phyloP scores from a whole-genome alignment of 2,797 vertebrate genomes.

The Falco biarmicus region DNA sequence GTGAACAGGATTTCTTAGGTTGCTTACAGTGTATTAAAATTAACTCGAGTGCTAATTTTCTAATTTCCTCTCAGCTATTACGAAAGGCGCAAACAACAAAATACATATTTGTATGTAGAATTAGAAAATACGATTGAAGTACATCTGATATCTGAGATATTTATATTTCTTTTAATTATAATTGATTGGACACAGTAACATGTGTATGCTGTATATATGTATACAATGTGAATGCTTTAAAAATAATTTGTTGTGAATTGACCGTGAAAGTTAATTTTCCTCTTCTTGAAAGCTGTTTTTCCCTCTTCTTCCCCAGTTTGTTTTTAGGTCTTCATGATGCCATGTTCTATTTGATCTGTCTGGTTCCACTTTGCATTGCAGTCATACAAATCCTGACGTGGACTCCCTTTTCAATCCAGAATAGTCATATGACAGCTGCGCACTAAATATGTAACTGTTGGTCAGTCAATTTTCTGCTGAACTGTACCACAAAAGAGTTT shows the following conservation, averaged over 20 bases:
- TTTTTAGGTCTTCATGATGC: conserved; percentile 79
- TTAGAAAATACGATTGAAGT: not conserved
- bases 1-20: not conserved
- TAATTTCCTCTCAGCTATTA: not conserved
- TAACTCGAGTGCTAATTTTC: not conserved
- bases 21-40: not conserved
- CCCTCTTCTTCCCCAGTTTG: conserved; percentile 68
- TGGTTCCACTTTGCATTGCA: conserved; percentile 84
- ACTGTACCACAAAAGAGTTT: not conserved
- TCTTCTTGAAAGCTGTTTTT: not conserved
- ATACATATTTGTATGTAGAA: not conserved
- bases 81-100: not conserved
- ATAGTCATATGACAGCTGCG: conserved; percentile 77
- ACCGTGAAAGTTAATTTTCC: not conserved
- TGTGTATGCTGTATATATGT: not conserved
- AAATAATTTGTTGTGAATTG: not conserved
- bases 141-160: not conserved
- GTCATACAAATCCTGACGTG: conserved; percentile 83
- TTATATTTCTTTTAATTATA: not conserved
- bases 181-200: not conserved
- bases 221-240: not conserved
- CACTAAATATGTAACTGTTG: not conserved
- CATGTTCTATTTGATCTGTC: conserved; percentile 90
- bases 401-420: conserved; percentile 88
- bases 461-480: not conserved